A percentile compares a stretch with the other conserved stretches of the same genome.
Evolutionary conservation across 2,888 invertebrate species (phyloP).

Genomic region (Eubasilissa splendida): DNA sequence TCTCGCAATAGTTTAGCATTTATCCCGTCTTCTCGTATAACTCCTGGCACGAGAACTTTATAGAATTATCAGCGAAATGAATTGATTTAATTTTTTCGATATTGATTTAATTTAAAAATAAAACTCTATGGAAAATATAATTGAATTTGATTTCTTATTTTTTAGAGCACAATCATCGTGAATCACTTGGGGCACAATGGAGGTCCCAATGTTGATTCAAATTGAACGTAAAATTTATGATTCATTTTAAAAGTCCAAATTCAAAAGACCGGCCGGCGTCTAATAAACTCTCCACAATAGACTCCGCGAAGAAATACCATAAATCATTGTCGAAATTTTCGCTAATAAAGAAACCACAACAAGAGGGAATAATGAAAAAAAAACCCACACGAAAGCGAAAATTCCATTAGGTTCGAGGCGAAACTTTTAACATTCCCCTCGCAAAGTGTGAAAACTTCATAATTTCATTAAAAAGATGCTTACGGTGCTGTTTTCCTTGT

Average conservation of each 20-base stretch:
- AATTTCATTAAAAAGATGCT: slow-evolving; percentile 59
- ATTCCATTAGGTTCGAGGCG: slow-evolving; percentile 54
- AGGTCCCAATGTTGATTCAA: slow-evolving; percentile 28
- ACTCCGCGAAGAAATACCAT: slow-evolving; percentile 46
- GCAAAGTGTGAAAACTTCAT: slow-evolving; percentile 57
- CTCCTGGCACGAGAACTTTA: no score
- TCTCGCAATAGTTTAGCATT: no score
- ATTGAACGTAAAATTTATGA: slow-evolving; percentile 34
- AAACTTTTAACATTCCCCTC: slow-evolving; percentile 55
- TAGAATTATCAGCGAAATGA: no score
- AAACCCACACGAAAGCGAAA: slow-evolving; percentile 44
- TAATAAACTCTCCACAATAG: slow-evolving; percentile 45
- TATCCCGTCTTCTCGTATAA: no score
- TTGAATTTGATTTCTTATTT: no score
- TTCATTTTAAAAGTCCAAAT: slow-evolving; percentile 34
- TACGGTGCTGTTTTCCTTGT: slow-evolving; percentile 59
- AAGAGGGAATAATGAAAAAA: slow-evolving; percentile 46
- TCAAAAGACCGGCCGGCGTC: slow-evolving; percentile 23
- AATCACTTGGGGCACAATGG: slow-evolving; percentile 8
- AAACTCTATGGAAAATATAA: no score
- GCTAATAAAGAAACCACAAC: slow-evolving; percentile 57
- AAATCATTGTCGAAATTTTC: slow-evolving; percentile 57
- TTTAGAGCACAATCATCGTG: no score
- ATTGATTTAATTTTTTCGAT: no score
- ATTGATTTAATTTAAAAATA: no score